Percentiles rank a stretch among this genome's conserved stretches.
These are phyloP conservation scores for Sphinx pinastri DNA, from an alignment of 2,888 invertebrate species.

Conservation along the genomic window DNA sequence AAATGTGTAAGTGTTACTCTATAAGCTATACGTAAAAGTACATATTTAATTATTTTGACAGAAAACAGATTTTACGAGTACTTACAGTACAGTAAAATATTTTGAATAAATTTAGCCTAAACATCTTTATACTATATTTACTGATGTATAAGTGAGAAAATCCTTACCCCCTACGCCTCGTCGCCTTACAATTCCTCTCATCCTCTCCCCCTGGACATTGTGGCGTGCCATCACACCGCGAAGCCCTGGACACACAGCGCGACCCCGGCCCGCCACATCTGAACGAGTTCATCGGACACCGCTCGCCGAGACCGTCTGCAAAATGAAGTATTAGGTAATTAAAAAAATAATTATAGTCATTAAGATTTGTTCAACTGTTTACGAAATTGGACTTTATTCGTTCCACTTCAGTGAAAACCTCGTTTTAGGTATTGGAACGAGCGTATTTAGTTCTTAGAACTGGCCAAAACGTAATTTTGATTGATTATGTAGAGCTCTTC, in stretches of 20 bases:
- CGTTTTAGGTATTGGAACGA: background rate
- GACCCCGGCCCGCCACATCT: constrained; percentile 86
- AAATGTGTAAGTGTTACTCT: too few species aligned
- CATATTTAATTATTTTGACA: too few species aligned
- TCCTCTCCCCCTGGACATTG: constrained; percentile 92
- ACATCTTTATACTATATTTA: too few species aligned
- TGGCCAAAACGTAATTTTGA: too few species aligned
- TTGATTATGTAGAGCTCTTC: too few species aligned
- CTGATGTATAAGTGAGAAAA: background rate
- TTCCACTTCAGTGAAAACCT: constrained; percentile 6
- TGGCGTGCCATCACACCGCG: constrained; percentile 90
- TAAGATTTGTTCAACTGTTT: background rate
- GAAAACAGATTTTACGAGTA: too few species aligned
- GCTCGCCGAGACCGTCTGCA: constrained; percentile 71
- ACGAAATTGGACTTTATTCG: background rate
- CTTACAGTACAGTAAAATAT: too few species aligned
- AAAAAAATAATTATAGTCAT: background rate
- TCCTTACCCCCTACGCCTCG: constrained; percentile 80
- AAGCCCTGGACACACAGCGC: constrained; percentile 90
- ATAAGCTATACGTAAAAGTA: too few species aligned
- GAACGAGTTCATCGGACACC: constrained; percentile 89
- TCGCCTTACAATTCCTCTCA: constrained; percentile 86
- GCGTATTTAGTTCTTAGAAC: too few species aligned
- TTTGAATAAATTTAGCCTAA: too few species aligned
- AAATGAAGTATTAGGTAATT: constrained; percentile 16